Conservation (phyloP, 2,113 vertebrate genomes). For the Pionites leucogaster region DNA sequence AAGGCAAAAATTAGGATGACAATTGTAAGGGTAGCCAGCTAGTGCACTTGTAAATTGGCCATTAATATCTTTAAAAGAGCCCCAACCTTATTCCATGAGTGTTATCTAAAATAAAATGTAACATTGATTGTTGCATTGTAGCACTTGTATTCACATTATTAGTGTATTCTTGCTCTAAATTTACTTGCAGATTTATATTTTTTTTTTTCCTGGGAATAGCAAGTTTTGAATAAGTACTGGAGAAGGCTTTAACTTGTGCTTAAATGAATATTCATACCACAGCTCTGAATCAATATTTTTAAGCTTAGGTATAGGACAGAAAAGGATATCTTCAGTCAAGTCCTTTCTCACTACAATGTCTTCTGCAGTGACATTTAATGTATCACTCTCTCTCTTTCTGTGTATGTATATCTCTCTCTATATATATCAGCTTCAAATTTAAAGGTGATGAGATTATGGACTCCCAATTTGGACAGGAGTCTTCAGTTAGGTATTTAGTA, state of each 20-base stretch:
- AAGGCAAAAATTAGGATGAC: not conserved
- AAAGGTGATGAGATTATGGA: not conserved
- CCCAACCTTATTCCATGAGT: not conserved
- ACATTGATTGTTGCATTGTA: not conserved
- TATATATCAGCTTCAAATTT: not conserved
- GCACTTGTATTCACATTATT: not conserved
- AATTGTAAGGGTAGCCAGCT: not conserved
- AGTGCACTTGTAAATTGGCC: not conserved
- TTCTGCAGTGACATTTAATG: not conserved
- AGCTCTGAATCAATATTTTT: not conserved
- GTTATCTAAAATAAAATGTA: not conserved
- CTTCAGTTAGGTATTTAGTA: not conserved
- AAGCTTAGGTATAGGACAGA: not conserved
- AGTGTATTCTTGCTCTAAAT: not conserved
- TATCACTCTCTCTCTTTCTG: not conserved
- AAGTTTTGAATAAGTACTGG: not conserved
- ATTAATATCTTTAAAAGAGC: not conserved
- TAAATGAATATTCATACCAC: not conserved
- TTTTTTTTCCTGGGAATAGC: not conserved
- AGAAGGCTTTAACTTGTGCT: not conserved
- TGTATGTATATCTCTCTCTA: not conserved
- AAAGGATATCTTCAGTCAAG: not conserved
- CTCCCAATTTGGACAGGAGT: not conserved
- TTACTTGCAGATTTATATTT: not conserved
- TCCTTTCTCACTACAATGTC: not conserved